These are phyloP conservation scores for Epinephelus coioides DNA, from an alignment of 2,797 vertebrate genomes.

Conservation along the genomic window DNA sequence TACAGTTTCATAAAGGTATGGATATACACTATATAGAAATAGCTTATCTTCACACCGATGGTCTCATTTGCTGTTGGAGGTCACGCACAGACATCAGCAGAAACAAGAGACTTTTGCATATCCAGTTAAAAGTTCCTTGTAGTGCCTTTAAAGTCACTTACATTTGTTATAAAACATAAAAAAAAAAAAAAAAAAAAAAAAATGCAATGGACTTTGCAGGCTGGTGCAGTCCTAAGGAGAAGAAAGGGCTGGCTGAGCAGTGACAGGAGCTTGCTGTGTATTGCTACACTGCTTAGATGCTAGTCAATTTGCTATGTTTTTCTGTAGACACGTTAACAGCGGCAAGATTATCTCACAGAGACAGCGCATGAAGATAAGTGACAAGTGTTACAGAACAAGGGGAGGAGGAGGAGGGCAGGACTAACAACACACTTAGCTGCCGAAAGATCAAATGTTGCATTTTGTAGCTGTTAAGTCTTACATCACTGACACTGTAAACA, in stretches of 20 bases:
- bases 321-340: neutral
- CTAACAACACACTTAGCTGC: slow-evolving; percentile 19
- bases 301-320: neutral
- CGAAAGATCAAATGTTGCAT: slow-evolving; percentile 35
- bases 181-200: neutral
- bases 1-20: too few species aligned
- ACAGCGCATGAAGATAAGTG: slow-evolving; percentile 13
- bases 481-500: slow-evolving; percentile 45
- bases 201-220: neutral
- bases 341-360: slow-evolving; percentile 16
- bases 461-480: slow-evolving; percentile 39
- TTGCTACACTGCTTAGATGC: neutral
- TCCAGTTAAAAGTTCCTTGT: too few species aligned
- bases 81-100: too few species aligned
- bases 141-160: too few species aligned
- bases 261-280: neutral
- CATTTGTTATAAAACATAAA: too few species aligned
- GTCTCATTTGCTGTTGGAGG: too few species aligned
- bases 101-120: too few species aligned
- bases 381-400: slow-evolving; percentile 20
- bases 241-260: slow-evolving; percentile 5
- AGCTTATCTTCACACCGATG: too few species aligned
- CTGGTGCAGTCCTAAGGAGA: neutral
- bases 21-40: too few species aligned
- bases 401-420: slow-evolving; percentile 15